Percentiles rank a stretch among this genome's conserved stretches.
These are phyloP conservation scores for Anabas testudineus DNA, from an alignment of 2,797 vertebrate genomes.

Conservation along the genomic window DNA sequence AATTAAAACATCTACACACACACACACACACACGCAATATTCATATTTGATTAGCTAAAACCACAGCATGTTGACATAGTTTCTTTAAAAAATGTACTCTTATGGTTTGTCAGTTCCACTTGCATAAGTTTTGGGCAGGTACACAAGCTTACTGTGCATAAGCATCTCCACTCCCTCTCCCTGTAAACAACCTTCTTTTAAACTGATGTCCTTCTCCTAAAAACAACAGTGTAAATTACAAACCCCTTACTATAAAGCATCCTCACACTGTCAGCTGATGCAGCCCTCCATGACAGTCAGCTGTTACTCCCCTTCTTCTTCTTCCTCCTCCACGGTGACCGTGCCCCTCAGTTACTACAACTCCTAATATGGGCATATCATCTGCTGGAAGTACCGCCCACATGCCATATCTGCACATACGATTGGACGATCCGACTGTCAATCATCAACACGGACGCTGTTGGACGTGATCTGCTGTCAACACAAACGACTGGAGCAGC, in stretches of 20 bases:
- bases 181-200: neutral
- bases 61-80: neutral
- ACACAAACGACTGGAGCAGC: conserved; percentile 25
- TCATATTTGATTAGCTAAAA: neutral
- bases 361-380: conserved; percentile 61
- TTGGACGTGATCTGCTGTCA: conserved; percentile 44
- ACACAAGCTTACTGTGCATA: neutral
- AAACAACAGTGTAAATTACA: conserved; percentile 5
- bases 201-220: neutral
- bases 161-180: neutral
- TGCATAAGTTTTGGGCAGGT: neutral
- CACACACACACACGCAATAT: neutral
- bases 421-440: conserved; percentile 55
- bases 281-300: neutral
- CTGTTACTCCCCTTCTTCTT: neutral
- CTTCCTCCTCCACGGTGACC: neutral
- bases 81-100: neutral
- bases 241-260: neutral
- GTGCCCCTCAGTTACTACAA: neutral
- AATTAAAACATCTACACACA: too few species aligned
- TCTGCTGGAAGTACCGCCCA: conserved; percentile 16
- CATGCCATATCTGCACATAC: neutral
- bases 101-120: too few species aligned
- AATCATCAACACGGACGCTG: conserved; percentile 24
- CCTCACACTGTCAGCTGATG: neutral